Percentiles rank a stretch among this genome's conserved stretches.
These are phyloP conservation scores for Scylla paramamosain DNA, from an alignment of 1,140 invertebrate genomes.

Conservation along the genomic window DNA sequence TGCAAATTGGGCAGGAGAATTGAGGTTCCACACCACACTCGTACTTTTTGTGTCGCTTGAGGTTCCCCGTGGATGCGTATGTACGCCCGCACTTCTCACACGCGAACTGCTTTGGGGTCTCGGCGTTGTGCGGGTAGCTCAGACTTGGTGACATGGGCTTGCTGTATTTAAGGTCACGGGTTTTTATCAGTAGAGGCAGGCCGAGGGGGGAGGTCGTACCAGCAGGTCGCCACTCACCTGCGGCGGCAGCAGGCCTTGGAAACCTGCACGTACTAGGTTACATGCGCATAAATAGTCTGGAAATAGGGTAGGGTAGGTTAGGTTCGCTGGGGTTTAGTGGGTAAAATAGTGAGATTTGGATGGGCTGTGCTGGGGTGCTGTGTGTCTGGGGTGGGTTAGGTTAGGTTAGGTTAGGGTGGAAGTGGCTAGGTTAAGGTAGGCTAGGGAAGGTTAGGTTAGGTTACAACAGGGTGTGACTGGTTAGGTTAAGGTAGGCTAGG, in stretches of 20 bases:
- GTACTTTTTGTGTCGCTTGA: slow-evolving; percentile 88
- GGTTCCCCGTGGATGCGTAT: slow-evolving; percentile 85
- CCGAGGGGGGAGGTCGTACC: slow-evolving; percentile 49
- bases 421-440: not conserved
- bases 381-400: not conserved
- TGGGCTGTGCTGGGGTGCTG: not conserved
- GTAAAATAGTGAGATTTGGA: slow-evolving; percentile 63
- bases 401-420: not conserved
- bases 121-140: not conserved
- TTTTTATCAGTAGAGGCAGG: slow-evolving; percentile 61
- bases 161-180: slow-evolving; percentile 55
- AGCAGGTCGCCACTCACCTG: slow-evolving; percentile 69
- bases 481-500: too few relatives aligned
- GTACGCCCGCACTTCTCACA: slow-evolving; percentile 85
- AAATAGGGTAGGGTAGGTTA: slow-evolving; percentile 62
- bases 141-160: not conserved
- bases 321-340: too few relatives aligned
- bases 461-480: too few relatives aligned
- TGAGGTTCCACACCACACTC: slow-evolving; percentile 91
- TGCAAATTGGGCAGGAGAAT: slow-evolving; percentile 90
- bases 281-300: slow-evolving; percentile 75
- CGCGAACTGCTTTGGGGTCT: slow-evolving; percentile 79
- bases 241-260: slow-evolving; percentile 67
- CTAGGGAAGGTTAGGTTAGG: too few relatives aligned
- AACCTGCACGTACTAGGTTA: slow-evolving; percentile 69